These are phyloP conservation scores for Drosophila tsacasi DNA, from an alignment of 1,140 invertebrate species.

Conservation along the genomic window DNA sequence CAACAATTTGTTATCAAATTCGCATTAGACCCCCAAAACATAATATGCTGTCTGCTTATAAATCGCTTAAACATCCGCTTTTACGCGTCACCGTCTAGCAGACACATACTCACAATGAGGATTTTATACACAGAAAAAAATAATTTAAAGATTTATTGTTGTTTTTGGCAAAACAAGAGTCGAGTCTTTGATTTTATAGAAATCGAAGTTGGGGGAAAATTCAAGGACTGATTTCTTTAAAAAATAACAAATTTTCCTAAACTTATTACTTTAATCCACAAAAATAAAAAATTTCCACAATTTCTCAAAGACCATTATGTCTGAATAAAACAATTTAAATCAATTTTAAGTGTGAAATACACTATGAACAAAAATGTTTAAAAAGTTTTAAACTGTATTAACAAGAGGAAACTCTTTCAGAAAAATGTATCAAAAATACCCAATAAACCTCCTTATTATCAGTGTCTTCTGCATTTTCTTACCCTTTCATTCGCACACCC, in stretches of 20 bases:
- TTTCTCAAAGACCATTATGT: too few species aligned
- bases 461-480: background rate
- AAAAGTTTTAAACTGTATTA: background rate
- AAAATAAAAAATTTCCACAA: too few species aligned
- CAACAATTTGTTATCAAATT: constrained; percentile 27
- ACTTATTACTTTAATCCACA: too few species aligned
- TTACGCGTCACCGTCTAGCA: constrained; percentile 52
- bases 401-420: accelerated
- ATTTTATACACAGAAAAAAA: constrained; percentile 6
- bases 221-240: too few species aligned
- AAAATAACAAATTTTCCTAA: too few species aligned
- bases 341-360: background rate
- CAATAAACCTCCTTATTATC: background rate
- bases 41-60: constrained; percentile 50
- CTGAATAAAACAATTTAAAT: background rate
- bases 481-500: background rate
- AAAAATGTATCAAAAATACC: background rate
- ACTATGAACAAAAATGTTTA: background rate
- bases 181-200: too few species aligned
- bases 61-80: constrained; percentile 74
- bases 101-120: constrained; percentile 30
- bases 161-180: too few species aligned
- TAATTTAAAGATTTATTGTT: background rate
- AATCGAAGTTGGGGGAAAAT: too few species aligned
- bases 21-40: constrained; percentile 30